Evolutionary conservation across 2,888 invertebrate species (phyloP).

Genomic region (Malthinus flaveolus): DNA sequence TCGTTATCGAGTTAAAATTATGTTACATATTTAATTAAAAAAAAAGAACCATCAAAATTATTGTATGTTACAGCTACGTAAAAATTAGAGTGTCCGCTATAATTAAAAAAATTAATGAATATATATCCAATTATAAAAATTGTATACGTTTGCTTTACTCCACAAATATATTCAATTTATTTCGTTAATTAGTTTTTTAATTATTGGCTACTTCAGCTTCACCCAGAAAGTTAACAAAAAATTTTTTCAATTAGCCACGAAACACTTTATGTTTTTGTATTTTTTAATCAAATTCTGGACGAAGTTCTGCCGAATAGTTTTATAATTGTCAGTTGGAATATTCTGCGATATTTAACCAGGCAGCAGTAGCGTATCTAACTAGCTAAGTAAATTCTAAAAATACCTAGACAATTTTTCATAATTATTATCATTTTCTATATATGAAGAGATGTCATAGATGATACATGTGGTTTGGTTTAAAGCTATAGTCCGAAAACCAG

Average conservation of each 20-base stretch:
- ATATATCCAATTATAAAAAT: slow-evolving; percentile 27
- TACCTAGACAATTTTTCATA: slow-evolving; percentile 33
- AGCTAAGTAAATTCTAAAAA: not conserved
- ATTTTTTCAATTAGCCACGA: too few species aligned
- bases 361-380: too few species aligned
- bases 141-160: slow-evolving; percentile 20
- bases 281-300: too few species aligned
- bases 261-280: too few species aligned
- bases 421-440: slow-evolving; percentile 36
- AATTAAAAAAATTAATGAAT: slow-evolving; percentile 21
- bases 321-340: too few species aligned
- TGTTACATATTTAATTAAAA: not conserved
- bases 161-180: slow-evolving; percentile 28
- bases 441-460: slow-evolving; percentile 35
- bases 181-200: slow-evolving; percentile 17
- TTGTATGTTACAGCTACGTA: slow-evolving; percentile 5
- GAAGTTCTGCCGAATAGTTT: too few species aligned
- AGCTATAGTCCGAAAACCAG: slow-evolving; percentile 48
- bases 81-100: slow-evolving; percentile 4
- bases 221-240: too few species aligned
- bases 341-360: too few species aligned
- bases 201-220: too few species aligned
- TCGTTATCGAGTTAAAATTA: not conserved
- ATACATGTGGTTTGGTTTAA: slow-evolving; percentile 44
- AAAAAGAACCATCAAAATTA: slow-evolving; percentile 10